Evolutionary conservation across 2,888 invertebrate species (phyloP), one percentile per base, ranked within the genome.

Genomic region (Resseliella maxima): DNA sequence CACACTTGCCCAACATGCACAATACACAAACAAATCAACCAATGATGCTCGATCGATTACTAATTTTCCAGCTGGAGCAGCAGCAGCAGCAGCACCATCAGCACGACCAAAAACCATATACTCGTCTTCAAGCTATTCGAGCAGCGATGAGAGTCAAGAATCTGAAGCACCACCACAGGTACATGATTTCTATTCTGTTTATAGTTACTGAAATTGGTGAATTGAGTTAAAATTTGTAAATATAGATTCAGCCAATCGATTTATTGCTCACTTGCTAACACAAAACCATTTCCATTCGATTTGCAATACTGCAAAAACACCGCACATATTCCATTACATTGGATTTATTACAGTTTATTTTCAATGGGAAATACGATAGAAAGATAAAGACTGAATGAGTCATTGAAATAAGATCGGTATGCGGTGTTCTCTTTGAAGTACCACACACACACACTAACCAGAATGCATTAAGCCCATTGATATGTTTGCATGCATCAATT

Each of bases 71-170:
- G 18, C n/a, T n/a, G n/a, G n/a, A n/a, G n/a, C n/a, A n/a, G n/a
- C n/a, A n/a, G n/a, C n/a, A n/a, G n/a, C n/a, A n/a, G n/a, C n/a
- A n/a, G n/a, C 18, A 15, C 3, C 64, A 64, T 15, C 64, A 83
- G n/a, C 31, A 6, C 83, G 83, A 83, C 83, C 83, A 24, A 83
- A 64, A 83, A 83, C 83, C 41, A 83, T 83, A 59, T 89, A 88
- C 87, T 89, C 89, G 31, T 89, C 89, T 24, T 88, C 89, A 35
- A 89, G 89, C 64, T 89, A 88, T 88, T 89, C 89, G 8, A 89
- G 89, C 87, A 89, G 89, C 87, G 89, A 89, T 87, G 89, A 89
- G 87, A 89, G 89, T 87, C 88, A 88, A 87, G 89, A 89, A 87
- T 89, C 89, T 54, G 89, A 89, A 88, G 88, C 88, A 87, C 88